Percentiles rank a stretch among this genome's conserved stretches.
These are phyloP conservation scores for Coleophora deauratella DNA, from an alignment of 2,888 invertebrate species.

Conservation along the genomic window DNA sequence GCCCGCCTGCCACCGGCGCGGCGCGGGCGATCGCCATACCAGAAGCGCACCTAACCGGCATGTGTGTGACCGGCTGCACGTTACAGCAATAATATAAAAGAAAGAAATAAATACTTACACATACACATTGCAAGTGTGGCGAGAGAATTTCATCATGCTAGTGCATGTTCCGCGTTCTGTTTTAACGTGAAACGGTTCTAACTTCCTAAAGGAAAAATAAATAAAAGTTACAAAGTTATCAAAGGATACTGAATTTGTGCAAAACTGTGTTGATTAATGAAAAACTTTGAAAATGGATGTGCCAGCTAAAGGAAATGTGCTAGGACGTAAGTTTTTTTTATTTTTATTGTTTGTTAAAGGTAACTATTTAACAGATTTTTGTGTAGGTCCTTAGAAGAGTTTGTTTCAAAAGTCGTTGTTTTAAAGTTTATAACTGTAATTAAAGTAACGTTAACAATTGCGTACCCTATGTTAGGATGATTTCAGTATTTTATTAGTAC, in stretches of 20 bases:
- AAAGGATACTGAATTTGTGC: background rate
- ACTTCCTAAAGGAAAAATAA: background rate
- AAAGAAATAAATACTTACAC: background rate
- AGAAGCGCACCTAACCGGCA: conserved; percentile 22
- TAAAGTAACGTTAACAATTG: too few relatives aligned
- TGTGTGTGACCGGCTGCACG: conserved; percentile 36
- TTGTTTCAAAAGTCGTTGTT: too few relatives aligned
- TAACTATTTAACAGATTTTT: too few relatives aligned
- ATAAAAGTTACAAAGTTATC: background rate
- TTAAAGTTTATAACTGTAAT: too few relatives aligned
- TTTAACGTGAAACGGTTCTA: too few relatives aligned
- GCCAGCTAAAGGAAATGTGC: conserved; percentile 71
- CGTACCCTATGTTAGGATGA: too few relatives aligned
- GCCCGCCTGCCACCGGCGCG: conserved; percentile 6
- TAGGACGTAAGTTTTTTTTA: conserved; percentile 71
- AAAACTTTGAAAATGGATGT: conserved; percentile 56
- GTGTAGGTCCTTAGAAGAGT: too few relatives aligned
- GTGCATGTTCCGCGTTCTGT: conserved; percentile 10
- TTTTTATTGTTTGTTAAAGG: too few relatives aligned
- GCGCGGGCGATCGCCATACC: conserved; percentile 10
- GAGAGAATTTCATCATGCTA: conserved; percentile 23
- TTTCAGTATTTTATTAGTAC: conserved; percentile 8
- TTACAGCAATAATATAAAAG: conserved; percentile 14
- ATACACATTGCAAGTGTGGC: background rate
- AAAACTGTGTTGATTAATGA: background rate